These are phyloP conservation scores for Chelonus insularis DNA, from an alignment of 1,140 invertebrate genomes.

Conservation along the genomic window DNA sequence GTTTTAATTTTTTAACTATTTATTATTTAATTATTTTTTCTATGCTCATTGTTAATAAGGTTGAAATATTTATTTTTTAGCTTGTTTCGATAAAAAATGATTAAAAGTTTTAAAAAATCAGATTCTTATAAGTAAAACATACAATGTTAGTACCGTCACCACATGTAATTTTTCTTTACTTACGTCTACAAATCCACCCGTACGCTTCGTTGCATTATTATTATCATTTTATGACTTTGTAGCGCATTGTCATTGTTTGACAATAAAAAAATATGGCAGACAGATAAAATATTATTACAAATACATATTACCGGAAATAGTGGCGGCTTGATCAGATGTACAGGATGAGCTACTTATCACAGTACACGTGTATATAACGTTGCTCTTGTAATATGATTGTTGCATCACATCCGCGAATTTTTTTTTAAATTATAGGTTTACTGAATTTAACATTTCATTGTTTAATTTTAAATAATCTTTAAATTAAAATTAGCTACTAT, in stretches of 20 bases:
- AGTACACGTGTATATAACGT: background rate
- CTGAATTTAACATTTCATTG: background rate
- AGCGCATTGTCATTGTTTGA: background rate
- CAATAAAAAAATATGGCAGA: background rate
- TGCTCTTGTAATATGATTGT: background rate
- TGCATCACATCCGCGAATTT: conserved; percentile 1
- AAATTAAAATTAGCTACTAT: too few relatives aligned
- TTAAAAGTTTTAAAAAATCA: too few relatives aligned
- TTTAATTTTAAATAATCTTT: too few relatives aligned
- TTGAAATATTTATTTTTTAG: too few relatives aligned
- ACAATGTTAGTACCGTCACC: too few relatives aligned
- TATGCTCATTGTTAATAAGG: too few relatives aligned
- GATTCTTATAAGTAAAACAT: too few relatives aligned
- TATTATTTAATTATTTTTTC: too few relatives aligned
- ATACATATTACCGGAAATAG: conserved; percentile 18
- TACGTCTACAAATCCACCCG: background rate
- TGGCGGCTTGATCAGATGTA: background rate
- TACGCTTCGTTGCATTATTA: background rate
- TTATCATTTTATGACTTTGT: background rate
- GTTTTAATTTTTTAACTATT: too few relatives aligned
- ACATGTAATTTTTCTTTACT: background rate
- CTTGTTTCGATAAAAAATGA: too few relatives aligned
- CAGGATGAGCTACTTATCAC: conserved; percentile 2
- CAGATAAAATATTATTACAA: background rate
- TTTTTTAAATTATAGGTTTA: too few relatives aligned